Evolutionary conservation across 2,113 vertebrate species (phyloP), one percentile per base, ranked within the genome.

Genomic region (Dicerorhinus sumatrensis): DNA sequence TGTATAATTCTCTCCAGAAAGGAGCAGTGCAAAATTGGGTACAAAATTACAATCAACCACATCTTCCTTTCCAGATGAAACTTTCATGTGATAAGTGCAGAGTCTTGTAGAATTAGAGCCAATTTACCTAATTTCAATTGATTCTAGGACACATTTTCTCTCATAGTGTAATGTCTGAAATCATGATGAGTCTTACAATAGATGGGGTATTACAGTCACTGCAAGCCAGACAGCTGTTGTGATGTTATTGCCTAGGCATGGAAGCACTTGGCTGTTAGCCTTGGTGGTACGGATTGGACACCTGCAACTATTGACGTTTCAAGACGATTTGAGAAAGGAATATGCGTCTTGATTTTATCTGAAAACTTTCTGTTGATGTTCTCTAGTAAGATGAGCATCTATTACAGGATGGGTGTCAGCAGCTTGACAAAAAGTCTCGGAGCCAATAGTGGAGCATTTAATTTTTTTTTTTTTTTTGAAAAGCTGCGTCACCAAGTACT

Each of bases 291-390:
- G 21, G 51, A 42, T 62, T 51, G 79, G 73, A 88, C 73, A 96
- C 16, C 27, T 93, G 58, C 17, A 79, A 42, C 72, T 56, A 27
- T 7, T 76, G 81, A 62, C 48, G 2, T 93, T 96, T 94, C 36
- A 83, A 60, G 73, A 93, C 51, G 6, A 46, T 88, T 72, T 97
- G 89, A 77, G 62, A 95, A 97, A 77, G 72, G 33, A 94, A 84
- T 84, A 46, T 42, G 60, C 73, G n/a, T 79, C 51, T 31, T 86
- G 70, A 81, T 76, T 87, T 90, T 92, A 95, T 73, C 70, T 92
- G 76, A 88, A 94, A 63, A 62, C 25, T 76, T 67, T 69, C 5
- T 93, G 6, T 92, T 82, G 54, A 82, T 31, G 85, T 5, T 6
- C n/a, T 86, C 27, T 84, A 60, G 9, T n/a, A 73, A 76, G 60